phyloP scores from a whole-genome alignment of 2,797 vertebrate genomes.

The Gastrophryne carolinensis region DNA sequence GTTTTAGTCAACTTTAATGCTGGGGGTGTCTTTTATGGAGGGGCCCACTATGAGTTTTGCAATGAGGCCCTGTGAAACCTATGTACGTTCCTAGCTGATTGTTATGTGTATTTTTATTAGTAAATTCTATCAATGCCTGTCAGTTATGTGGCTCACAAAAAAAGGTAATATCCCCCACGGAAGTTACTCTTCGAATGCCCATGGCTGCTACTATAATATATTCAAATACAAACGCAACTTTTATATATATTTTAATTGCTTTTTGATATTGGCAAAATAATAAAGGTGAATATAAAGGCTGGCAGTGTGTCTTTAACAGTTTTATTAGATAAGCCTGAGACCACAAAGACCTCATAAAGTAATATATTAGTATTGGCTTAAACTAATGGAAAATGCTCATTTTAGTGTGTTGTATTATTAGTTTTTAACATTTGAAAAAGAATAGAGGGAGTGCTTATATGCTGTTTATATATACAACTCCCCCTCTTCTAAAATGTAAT shows the following conservation, averaged over 20 bases:
- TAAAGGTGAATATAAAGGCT: neutral
- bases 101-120: too few species aligned
- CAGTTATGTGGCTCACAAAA: too few species aligned
- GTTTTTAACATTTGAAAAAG: neutral
- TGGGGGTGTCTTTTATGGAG: too few species aligned
- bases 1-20: too few species aligned
- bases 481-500: constrained; percentile 17
- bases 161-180: too few species aligned
- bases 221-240: neutral
- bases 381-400: neutral
- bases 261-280: neutral
- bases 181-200: too few species aligned
- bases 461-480: neutral
- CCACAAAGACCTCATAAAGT: neutral
- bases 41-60: too few species aligned
- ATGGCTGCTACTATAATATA: too few species aligned
- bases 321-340: neutral
- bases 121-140: too few species aligned
- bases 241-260: neutral
- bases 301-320: neutral
- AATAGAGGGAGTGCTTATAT: neutral
- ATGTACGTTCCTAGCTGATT: too few species aligned
- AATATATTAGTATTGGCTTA: neutral
- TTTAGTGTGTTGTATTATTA: neutral
- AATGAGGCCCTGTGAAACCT: too few species aligned